Conservation (phyloP, 2,113 vertebrate genomes). For the Jacana jacana region DNA sequence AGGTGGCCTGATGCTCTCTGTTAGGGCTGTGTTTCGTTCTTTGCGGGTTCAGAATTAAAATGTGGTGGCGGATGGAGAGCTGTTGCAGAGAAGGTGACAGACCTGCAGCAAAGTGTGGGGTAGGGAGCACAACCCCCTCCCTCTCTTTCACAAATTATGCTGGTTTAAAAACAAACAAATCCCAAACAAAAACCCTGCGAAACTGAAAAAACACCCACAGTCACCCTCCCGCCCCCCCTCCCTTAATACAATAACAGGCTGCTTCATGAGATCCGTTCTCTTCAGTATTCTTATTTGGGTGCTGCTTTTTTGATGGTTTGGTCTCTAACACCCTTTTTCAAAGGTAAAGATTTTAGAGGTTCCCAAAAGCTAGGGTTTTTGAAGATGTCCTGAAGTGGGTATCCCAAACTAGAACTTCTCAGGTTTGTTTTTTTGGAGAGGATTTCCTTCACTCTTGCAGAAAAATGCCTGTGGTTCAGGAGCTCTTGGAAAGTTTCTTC, state of each 20-base stretch:
- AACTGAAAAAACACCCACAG: background rate
- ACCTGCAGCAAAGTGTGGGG: background rate
- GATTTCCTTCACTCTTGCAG: background rate
- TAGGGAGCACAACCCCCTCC: background rate
- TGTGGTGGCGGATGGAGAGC: background rate
- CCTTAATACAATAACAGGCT: background rate
- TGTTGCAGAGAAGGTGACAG: background rate
- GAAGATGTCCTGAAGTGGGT: background rate
- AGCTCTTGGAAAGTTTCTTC: background rate
- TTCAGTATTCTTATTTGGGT: background rate
- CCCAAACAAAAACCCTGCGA: too few relatives aligned
- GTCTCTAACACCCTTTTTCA: background rate
- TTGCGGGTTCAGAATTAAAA: background rate
- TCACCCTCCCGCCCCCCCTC: fast-evolving
- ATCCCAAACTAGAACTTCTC: background rate
- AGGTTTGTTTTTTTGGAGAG: background rate
- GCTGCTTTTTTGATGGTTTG: background rate
- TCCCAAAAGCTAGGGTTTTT: background rate
- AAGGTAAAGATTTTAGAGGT: background rate
- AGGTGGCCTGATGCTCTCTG: background rate
- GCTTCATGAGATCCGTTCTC: background rate
- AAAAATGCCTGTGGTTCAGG: background rate
- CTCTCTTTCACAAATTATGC: background rate
- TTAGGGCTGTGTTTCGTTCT: background rate
- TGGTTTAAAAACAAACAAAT: background rate